phyloP scores from a whole-genome alignment of 2,797 vertebrate genomes.

The Micromesistius poutassou region DNA sequence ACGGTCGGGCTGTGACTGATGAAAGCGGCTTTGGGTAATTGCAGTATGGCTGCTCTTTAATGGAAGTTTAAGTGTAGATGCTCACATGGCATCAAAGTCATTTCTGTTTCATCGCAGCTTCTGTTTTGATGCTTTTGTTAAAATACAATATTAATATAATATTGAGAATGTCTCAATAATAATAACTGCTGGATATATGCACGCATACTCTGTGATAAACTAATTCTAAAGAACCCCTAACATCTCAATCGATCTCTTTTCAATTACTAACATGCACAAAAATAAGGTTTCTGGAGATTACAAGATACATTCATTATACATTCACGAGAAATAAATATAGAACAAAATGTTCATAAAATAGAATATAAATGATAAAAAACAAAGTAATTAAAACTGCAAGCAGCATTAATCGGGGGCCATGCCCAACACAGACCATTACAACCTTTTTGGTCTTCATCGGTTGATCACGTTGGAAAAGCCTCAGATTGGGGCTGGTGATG shows the following conservation, averaged over 20 bases:
- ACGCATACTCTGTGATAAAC: not conserved
- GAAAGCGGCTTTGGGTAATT: conserved; percentile 62
- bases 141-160: not conserved
- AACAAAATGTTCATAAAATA: not conserved
- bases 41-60: conserved; percentile 35
- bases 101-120: conserved; percentile 33
- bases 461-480: too few species aligned
- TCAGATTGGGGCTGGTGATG: too few species aligned
- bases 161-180: not conserved
- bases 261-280: not conserved
- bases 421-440: too few species aligned
- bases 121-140: conserved; percentile 5
- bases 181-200: conserved; percentile 1
- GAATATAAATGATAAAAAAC: not conserved
- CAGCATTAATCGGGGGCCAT: too few species aligned
- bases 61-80: conserved; percentile 28
- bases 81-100: conserved; percentile 64
- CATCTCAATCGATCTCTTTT: not conserved
- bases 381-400: not conserved
- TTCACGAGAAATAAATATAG: not conserved
- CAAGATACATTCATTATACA: too few species aligned
- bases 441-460: too few species aligned
- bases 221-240: not conserved
- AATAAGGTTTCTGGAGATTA: too few species aligned
- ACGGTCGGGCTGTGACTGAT: conserved; percentile 45